phyloP scores from a whole-genome alignment of 2,888 invertebrate genomes.

The Neoscelio sp. region DNA sequence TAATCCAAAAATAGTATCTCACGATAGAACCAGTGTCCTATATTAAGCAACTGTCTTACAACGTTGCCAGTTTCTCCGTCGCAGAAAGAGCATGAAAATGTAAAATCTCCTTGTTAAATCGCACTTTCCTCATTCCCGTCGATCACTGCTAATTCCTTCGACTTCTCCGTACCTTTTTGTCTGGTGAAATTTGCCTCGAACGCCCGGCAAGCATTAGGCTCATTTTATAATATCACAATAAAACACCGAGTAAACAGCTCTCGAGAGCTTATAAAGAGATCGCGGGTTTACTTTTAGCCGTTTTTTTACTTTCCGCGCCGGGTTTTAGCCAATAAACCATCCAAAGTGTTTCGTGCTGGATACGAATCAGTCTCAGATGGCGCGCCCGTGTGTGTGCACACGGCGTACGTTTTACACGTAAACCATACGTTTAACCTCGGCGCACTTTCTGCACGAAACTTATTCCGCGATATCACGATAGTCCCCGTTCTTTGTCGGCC shows the following conservation, averaged over 20 bases:
- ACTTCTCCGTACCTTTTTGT: no score
- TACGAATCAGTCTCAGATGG: conserved; percentile 63
- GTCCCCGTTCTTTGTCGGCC: conserved; percentile 49
- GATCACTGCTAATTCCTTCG: no score
- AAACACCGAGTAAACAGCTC: conserved; percentile 9
- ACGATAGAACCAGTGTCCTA: no score
- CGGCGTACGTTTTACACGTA: conserved; percentile 22
- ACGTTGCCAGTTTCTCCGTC: no score
- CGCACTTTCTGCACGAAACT: conserved; percentile 61
- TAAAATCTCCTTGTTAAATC: no score
- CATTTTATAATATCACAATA: conserved; percentile 14
- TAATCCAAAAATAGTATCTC: no score
- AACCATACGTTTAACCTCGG: conserved; percentile 50
- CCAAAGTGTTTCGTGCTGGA: conserved; percentile 63
- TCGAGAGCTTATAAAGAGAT: conserved; percentile 15
- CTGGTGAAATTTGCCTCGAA: no score
- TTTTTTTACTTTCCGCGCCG: conserved; percentile 5
- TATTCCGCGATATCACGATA: conserved; percentile 61
- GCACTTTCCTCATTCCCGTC: no score
- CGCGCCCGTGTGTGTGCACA: conserved; percentile 18
- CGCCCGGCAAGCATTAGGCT: no score
- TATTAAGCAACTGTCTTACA: no score
- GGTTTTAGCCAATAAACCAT: conserved; percentile 50
- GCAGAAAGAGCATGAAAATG: no score
- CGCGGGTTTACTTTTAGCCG: conserved; percentile 23